Conservation (phyloP, 2,888 invertebrate genomes). For the Graphium colonna region DNA sequence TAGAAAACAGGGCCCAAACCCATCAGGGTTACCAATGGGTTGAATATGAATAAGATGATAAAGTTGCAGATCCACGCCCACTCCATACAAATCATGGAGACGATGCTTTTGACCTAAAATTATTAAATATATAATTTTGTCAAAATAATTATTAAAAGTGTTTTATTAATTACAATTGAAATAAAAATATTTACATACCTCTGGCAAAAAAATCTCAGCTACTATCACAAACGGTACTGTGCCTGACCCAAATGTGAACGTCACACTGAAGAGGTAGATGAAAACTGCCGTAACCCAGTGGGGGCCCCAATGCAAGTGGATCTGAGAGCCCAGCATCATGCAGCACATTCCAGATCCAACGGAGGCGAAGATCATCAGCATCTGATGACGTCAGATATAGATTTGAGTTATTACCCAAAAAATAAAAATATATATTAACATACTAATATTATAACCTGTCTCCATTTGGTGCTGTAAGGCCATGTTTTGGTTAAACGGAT, state of each 20-base stretch:
- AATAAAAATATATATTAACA: too few relatives aligned
- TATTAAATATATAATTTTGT: too few relatives aligned
- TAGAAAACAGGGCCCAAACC: conserved; percentile 46
- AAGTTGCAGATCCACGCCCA: conserved; percentile 45
- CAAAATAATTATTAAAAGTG: too few relatives aligned
- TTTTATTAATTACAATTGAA: too few relatives aligned
- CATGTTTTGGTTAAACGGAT: too few relatives aligned
- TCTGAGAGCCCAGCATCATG: conserved; percentile 33
- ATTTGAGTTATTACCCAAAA: too few relatives aligned
- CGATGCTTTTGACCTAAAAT: conserved; percentile 43
- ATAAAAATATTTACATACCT: conserved; percentile 24
- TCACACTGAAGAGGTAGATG: conserved; percentile 30
- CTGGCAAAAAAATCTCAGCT: conserved; percentile 33
- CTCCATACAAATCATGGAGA: conserved; percentile 42
- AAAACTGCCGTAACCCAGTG: conserved; percentile 32
- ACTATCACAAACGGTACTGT: conserved; percentile 28
- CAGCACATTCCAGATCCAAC: conserved; percentile 30
- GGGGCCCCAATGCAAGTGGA: conserved; percentile 35
- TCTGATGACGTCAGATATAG: conserved; percentile 24
- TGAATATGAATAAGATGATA: conserved; percentile 38
- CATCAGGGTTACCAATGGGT: conserved; percentile 34
- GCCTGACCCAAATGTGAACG: conserved; percentile 26
- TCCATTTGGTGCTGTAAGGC: too few relatives aligned
- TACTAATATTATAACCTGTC: too few relatives aligned
- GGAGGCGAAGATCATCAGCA: conserved; percentile 37